phyloP scores from a whole-genome alignment of 2,888 invertebrate species.

The Caradrina kadenii region DNA sequence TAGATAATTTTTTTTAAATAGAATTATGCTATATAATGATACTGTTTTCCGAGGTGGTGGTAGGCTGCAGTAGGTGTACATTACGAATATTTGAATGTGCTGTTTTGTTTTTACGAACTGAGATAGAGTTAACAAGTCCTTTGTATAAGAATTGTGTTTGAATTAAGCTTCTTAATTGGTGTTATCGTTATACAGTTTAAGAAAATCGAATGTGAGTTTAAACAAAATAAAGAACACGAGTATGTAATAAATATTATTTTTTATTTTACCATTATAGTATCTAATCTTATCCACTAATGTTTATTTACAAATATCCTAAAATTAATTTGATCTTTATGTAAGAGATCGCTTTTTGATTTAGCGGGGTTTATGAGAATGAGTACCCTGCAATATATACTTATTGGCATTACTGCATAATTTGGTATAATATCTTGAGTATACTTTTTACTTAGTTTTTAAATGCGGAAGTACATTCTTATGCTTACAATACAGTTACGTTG shows the following conservation, averaged over 20 bases:
- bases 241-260: conserved; percentile 54
- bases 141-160: not conserved
- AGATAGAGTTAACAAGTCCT: no score
- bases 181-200: not conserved
- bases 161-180: not conserved
- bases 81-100: not conserved
- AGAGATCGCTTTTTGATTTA: conserved; percentile 41
- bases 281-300: conserved; percentile 44
- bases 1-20: no score
- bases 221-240: conserved; percentile 25
- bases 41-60: not conserved
- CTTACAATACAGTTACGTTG: conserved; percentile 5
- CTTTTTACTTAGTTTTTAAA: conserved; percentile 41
- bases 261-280: conserved; percentile 50
- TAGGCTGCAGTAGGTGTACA: not conserved
- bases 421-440: conserved; percentile 39
- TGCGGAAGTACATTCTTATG: conserved; percentile 16
- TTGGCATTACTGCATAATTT: conserved; percentile 40
- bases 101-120: not conserved
- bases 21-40: not conserved
- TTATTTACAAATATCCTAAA: conserved; percentile 60
- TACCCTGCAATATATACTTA: conserved; percentile 21
- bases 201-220: not conserved
- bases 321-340: conserved; percentile 30
- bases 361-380: conserved; percentile 3